Conservation (phyloP, 2,888 invertebrate species). For the Oscheius sp. region DNA sequence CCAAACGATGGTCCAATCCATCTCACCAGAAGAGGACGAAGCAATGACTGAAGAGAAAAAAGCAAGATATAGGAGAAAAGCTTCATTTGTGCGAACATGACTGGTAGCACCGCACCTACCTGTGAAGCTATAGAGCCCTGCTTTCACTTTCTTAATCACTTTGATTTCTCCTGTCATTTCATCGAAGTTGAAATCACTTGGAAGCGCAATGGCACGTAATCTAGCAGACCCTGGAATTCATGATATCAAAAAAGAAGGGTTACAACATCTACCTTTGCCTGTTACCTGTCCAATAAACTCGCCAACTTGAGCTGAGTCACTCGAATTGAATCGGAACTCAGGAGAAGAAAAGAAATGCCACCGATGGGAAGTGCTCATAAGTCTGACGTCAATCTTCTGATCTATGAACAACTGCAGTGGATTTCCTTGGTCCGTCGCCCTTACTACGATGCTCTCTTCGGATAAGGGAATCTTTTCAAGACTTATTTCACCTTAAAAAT, state of each 20-base stretch:
- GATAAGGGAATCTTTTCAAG: conserved; percentile 21
- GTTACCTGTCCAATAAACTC: conserved; percentile 36
- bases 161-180: conserved; percentile 1
- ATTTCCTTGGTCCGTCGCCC: conserved; percentile 44
- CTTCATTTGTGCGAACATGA: background rate
- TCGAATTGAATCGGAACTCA: conserved; percentile 35
- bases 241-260: background rate
- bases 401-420: conserved; percentile 46
- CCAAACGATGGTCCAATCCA: conserved; percentile 34
- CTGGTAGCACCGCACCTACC: no score
- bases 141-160: conserved; percentile 12
- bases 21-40: conserved; percentile 30
- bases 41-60: conserved; percentile 21
- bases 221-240: background rate
- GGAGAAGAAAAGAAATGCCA: conserved; percentile 45
- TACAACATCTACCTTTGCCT: conserved; percentile 22
- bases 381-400: conserved; percentile 35
- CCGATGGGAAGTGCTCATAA: conserved; percentile 19
- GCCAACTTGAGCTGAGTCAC: conserved; percentile 28
- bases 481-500: conserved; percentile 31
- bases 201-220: conserved; percentile 19
- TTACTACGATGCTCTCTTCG: conserved; percentile 34
- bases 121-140: background rate
- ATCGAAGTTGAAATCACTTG: conserved; percentile 19
- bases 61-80: background rate